Evolutionary conservation across 2,797 vertebrate species (phyloP), one percentile per base, ranked within the genome.

Genomic region (Iguana delicatissima): DNA sequence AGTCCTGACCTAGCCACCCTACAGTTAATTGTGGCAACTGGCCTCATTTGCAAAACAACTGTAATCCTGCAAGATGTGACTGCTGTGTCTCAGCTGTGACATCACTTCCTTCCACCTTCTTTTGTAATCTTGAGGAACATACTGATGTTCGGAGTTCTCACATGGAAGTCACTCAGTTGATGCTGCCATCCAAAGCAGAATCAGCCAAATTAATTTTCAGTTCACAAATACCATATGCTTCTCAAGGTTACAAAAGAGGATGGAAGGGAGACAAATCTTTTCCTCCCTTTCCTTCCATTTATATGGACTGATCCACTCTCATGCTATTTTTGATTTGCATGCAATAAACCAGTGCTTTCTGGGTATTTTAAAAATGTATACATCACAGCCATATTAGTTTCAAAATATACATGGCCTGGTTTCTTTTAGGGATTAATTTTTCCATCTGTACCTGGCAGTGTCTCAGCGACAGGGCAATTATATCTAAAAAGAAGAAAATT

Each of bases 391-490:
- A 6, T 76, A 46, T 29, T 57, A 46, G 52, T 76, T 88, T 32
- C 80, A 83, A 74, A 12, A 89, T 83, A 86, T 20, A 79, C 42
- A 74, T 84, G n/a, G 13, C 38, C 12, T 83, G 1, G 3, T 57
- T 92, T 86, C 83, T 87, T 84, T 87, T 74, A 81, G 64, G 35
- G 7, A 69, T 89, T 26, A 79, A 38, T 79, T 38, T 46, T n/a
- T 87, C 14, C 42, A 14, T 85, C 69, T 32, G 14, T 72, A 82
- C n/a, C 38, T 89, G 38, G 4, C 32, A 42, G 50, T 67, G 9
- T 55, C 20, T 8, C 2, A 2, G 32, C 69, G 73, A 10, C 46
- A 89, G 10, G 59, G 57, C 50, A 18, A 50, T 35, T 14, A 62
- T 29, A 24, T 50, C 59, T 67, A 38, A 77, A 59, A 76, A 57